A percentile compares a stretch with the other conserved stretches of the same genome.
Evolutionary conservation across 2,888 invertebrate genomes (phyloP).

Genomic region (Aphidius colemani): DNA sequence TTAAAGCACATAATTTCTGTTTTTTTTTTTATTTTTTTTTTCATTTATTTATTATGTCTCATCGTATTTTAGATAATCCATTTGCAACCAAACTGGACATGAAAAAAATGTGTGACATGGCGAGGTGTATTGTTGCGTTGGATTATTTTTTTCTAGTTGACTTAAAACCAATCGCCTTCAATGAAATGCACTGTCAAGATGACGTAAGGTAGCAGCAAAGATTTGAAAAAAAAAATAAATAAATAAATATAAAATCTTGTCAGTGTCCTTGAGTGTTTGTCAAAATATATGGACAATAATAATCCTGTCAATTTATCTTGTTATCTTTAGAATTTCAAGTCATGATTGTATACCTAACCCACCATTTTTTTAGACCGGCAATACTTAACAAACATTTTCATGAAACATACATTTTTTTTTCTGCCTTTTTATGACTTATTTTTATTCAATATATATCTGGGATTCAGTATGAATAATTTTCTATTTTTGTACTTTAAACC

Average conservation of each 20-base stretch:
- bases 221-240: slow-evolving; percentile 5
- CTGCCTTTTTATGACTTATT: too few species aligned
- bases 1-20: too few species aligned
- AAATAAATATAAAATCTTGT: background rate
- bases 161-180: background rate
- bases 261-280: background rate
- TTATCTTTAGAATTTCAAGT: background rate
- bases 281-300: background rate
- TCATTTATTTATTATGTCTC: too few species aligned
- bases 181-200: slow-evolving; percentile 33
- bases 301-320: background rate
- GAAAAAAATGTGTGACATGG: slow-evolving; percentile 17
- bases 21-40: too few species aligned
- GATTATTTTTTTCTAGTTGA: background rate
- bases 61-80: too few species aligned
- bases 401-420: background rate
- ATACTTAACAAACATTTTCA: slow-evolving; percentile 23
- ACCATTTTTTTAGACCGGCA: slow-evolving; percentile 25
- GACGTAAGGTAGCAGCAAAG: slow-evolving; percentile 34
- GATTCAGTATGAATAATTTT: too few species aligned
- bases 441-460: too few species aligned
- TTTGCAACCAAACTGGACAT: too few species aligned
- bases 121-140: slow-evolving; percentile 15
- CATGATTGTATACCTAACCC: slow-evolving; percentile 26
- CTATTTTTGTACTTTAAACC: too few species aligned